Evolutionary conservation across 2,888 invertebrate genomes (phyloP).

Genomic region (Lucinisca nassula): DNA sequence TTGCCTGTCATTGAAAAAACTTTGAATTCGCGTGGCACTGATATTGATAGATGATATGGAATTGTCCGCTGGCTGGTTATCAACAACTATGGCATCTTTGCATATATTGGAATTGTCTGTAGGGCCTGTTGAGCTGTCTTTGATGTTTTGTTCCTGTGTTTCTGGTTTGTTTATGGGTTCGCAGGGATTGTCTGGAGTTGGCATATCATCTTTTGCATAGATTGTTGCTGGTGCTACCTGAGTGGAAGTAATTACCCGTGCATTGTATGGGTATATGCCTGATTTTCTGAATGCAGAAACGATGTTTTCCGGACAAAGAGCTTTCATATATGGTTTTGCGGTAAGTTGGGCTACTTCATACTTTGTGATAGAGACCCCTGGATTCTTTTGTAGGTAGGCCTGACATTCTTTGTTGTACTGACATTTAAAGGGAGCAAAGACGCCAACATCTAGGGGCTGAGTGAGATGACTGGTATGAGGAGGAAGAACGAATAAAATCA

Average conservation of each 20-base stretch:
- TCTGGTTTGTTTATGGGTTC: too few species aligned
- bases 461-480: too few species aligned
- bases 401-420: constrained; percentile 46
- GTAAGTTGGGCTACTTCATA: constrained; percentile 46
- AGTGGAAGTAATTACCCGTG: background rate
- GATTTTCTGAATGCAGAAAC: background rate
- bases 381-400: constrained; percentile 31
- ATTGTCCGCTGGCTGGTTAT: too few species aligned
- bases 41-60: too few species aligned
- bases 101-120: too few species aligned
- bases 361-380: constrained; percentile 30
- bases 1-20: background rate
- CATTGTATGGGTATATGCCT: background rate
- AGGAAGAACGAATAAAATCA: too few species aligned
- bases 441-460: constrained; percentile 52
- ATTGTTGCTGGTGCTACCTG: background rate
- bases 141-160: too few species aligned
- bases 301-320: background rate
- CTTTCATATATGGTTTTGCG: constrained; percentile 44
- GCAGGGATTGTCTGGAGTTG: too few species aligned
- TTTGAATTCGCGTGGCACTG: too few species aligned
- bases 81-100: too few species aligned
- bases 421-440: constrained; percentile 47
- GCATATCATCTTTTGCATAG: background rate
- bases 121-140: too few species aligned